Percentiles rank a stretch among this genome's conserved stretches.
phyloP scores from a whole-genome alignment of 2,113 vertebrate species.

The Megaceryle torquata region DNA sequence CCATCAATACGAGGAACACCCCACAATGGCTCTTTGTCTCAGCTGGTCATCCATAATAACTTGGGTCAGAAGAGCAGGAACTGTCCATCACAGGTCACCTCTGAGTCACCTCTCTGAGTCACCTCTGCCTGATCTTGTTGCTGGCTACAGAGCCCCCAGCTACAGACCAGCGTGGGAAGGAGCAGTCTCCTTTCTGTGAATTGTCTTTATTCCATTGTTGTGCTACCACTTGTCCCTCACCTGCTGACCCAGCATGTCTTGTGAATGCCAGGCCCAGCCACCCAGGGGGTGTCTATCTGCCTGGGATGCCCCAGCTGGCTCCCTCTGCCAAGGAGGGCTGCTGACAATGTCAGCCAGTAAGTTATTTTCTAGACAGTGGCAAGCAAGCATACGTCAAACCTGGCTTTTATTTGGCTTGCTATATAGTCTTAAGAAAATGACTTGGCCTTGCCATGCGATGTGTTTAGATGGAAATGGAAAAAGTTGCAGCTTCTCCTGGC shows the following conservation, averaged over 20 bases:
- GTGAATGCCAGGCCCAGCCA: not conserved
- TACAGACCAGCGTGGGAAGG: not conserved
- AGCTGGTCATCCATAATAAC: not conserved
- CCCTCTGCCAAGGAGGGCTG: not conserved
- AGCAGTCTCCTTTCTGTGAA: not conserved
- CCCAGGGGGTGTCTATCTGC: fast-evolving
- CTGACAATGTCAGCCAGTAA: not conserved
- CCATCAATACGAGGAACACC: not conserved
- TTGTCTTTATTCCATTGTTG: not conserved
- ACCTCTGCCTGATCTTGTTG: not conserved
- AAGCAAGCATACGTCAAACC: not conserved
- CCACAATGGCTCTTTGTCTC: not conserved
- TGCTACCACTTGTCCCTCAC: not conserved
- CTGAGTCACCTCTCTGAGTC: not conserved
- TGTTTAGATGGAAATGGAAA: not conserved
- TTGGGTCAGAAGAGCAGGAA: not conserved
- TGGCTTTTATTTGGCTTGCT: not conserved
- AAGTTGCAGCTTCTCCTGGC: not conserved
- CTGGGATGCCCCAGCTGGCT: not conserved
- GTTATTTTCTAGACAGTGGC: not conserved
- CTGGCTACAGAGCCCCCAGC: not conserved
- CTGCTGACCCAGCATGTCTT: not conserved
- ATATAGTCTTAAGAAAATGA: not conserved
- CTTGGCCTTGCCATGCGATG: not conserved
- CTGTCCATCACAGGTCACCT: not conserved